Evolutionary conservation across 2,888 invertebrate genomes (phyloP), one percentile per base, ranked within the genome.

Genomic region (Lysandra bellargus): DNA sequence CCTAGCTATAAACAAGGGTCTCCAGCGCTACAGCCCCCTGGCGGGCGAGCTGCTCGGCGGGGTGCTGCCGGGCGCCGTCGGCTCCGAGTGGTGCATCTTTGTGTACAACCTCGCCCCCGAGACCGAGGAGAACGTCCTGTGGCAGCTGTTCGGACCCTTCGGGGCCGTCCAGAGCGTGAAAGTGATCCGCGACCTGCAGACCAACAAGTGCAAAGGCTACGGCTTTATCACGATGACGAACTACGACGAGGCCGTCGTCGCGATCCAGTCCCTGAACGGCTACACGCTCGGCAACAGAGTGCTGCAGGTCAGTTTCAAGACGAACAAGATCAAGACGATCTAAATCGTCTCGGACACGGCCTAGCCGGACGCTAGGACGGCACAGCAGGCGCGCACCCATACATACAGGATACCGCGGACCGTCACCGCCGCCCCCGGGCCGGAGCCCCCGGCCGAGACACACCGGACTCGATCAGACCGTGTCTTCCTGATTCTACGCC

Each of bases 111-210:
- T 99, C 86, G 98, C 98, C 1, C 98, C 98, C 4, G 99, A 99
- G 93, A 98, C 98, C 5, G 99, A 99, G 92, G 99, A 99, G 93
- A 98, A 98, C 90, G 97, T 98, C 78, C 96, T 99, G 82, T 99
- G 99, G 99, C 98, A 99, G 92, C 95, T 99, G 84, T 99, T 99
- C 92, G 99, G 99, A 23, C 98, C 98, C 40, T 98, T 98, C 92
- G 98, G 98, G 84, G 98, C 98, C 84, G 98, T 98, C 84, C 97
- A 98, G 92, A 97, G 97, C 92, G 98, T 98, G 82, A 98, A 98
- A 95, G 98, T 98, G 86, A 98, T 98, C 87, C 96, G 98, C 86
- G 98, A 98, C 95, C 96, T 97, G 87, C 97, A 98, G 92, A 98
- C 98, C 84, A 98, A 98, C 95, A 98, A 98, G 94, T 98, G 98